A percentile compares a stretch with the other conserved stretches of the same genome.
These are phyloP conservation scores for Eurosta solidaginis DNA, from an alignment of 1,140 invertebrate species.

Conservation along the genomic window DNA sequence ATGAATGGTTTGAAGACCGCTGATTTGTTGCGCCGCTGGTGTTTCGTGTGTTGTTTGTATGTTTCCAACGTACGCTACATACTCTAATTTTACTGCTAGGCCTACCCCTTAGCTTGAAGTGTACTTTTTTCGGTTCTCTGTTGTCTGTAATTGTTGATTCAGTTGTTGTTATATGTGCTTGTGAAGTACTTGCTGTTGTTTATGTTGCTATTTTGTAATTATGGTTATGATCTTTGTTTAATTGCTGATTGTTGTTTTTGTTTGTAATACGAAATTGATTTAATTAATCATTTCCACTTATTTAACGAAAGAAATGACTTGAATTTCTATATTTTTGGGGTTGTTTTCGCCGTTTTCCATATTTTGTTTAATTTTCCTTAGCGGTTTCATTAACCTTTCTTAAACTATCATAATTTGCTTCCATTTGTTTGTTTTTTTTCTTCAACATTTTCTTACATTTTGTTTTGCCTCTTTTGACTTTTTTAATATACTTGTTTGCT, in stretches of 20 bases:
- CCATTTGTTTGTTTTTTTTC: not conserved
- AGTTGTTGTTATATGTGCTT: constrained; percentile 43
- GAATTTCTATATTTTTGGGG: not conserved
- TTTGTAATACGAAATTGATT: not conserved
- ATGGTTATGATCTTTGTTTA: not conserved
- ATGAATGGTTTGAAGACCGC: not conserved
- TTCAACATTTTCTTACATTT: not conserved
- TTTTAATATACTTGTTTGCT: not conserved
- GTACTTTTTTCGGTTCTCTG: not conserved
- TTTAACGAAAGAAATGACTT: not conserved
- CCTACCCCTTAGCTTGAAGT: constrained; percentile 11
- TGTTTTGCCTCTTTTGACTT: constrained; percentile 7
- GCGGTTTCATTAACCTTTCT: not conserved
- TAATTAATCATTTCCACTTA: not conserved
- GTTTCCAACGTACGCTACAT: not conserved
- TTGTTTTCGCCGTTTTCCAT: not conserved
- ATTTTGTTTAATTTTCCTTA: not conserved
- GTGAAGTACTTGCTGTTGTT: constrained; percentile 43
- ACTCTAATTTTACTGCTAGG: not conserved
- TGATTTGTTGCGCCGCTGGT: not conserved
- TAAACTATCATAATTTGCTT: not conserved
- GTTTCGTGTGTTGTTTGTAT: not conserved
- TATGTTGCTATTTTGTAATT: not conserved
- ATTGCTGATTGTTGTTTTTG: not conserved
- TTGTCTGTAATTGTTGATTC: not conserved